A percentile compares a stretch with the other conserved stretches of the same genome.
phyloP scores from a whole-genome alignment of 1,140 invertebrate genomes.

The Achatina immaculata region DNA sequence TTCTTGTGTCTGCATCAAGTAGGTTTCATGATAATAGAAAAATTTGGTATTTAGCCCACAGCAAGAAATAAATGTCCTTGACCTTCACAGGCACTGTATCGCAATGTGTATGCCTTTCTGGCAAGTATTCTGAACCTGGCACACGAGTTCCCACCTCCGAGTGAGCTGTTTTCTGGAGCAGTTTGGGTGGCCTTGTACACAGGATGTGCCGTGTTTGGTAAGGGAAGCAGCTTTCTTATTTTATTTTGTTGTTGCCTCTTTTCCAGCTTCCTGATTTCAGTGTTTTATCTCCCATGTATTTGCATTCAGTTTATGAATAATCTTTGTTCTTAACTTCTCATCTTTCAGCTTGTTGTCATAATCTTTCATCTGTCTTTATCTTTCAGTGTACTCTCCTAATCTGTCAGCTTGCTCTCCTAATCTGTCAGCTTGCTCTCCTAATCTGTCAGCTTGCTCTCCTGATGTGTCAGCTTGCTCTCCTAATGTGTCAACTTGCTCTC shows the following conservation, averaged over 20 bases:
- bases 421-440: too few species aligned
- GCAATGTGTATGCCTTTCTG: constrained; percentile 63
- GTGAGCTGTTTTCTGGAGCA: constrained; percentile 62
- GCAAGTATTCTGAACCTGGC: constrained; percentile 55
- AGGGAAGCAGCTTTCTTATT: too few species aligned
- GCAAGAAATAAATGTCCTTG: not conserved
- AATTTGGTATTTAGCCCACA: too few species aligned
- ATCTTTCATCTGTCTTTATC: not conserved
- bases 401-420: not conserved
- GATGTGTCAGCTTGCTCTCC: too few species aligned
- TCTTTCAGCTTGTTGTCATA: not conserved
- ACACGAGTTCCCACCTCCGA: constrained; percentile 64
- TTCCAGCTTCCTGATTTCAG: not conserved
- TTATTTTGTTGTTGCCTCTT: not conserved
- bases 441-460: too few species aligned
- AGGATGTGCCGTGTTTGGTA: constrained; percentile 51
- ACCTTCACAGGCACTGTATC: constrained; percentile 59
- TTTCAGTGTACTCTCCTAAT: not conserved
- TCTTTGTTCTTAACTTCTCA: not conserved
- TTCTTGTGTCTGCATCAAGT: not conserved
- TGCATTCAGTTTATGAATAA: not conserved
- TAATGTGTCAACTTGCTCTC: too few species aligned
- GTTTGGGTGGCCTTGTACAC: constrained; percentile 64
- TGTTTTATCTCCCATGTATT: not conserved
- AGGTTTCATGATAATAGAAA: too few species aligned